Base-by-base conservation (phyloP, 1,140 invertebrate genomes). In the Cherax destructor region DNA sequence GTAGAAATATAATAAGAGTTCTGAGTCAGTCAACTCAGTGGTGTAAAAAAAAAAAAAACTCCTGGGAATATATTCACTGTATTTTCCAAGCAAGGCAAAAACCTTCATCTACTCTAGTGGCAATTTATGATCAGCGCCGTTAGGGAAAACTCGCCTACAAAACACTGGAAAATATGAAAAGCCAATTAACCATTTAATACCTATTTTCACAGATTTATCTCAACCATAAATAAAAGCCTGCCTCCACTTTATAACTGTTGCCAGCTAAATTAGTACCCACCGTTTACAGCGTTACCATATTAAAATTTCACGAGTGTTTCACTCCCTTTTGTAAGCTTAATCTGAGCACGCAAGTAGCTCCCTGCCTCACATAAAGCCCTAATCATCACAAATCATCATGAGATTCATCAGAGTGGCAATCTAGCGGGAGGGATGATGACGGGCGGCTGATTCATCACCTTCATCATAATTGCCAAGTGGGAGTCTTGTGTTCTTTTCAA, bases 381-480 rank as follows among this genome's bases (percentile, higher is more conserved):
- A 74, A 74, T 74, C 69, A 74, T 74, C 69, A 74, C 69, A 74
- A 74, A 74, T 74, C 69, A 74, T 74, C 21, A 11, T 30, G 69
- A 74, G 16, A 74, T 74, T 74, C 69, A 74, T 74, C 69, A 74
- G 24, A 6, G 5, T 21, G 24, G 69, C 18, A 74, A 74, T 74
- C 24, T 74, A 30, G 69, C 69, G 21, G 6, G 5, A 3, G 21
- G 21, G 69, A 74, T 74, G 69, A 74, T 74, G 69, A 74, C 69
- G 21, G 6, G 18, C 69, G 6, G 69, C 5, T 30, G 69, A 74
- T 74, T 74, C 69, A 30, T 74, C 69, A 74, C 21, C 69, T 9
- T 24, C 21, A 24, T 6, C 11, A 30, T 74, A 74, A 74, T 74
- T 4, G 24, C 69, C 61, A 16, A 69, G 16, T 69, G 7, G 18